Conservation (phyloP, 2,113 vertebrate species). For the Neogale vison region DNA sequence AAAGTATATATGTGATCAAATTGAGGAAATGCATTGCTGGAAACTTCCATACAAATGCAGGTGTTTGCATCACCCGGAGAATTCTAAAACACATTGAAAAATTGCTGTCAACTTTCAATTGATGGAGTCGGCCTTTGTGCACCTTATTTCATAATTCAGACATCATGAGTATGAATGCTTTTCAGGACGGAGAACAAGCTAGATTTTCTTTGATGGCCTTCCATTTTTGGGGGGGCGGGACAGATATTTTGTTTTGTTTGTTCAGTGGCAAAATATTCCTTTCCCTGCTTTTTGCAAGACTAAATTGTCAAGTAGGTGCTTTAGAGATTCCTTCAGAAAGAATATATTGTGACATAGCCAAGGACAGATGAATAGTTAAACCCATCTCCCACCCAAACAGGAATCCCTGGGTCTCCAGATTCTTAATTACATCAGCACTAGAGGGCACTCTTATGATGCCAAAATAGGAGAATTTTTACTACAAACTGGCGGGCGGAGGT, state of each 20-base stretch:
- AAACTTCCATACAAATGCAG: neutral
- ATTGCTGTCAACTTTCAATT: neutral
- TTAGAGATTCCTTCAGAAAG: neutral
- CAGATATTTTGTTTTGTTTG: slow-evolving; percentile 12
- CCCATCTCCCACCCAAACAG: slow-evolving; percentile 20
- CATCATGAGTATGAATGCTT: neutral
- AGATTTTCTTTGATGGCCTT: neutral
- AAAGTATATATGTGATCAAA: neutral
- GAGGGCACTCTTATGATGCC: slow-evolving; percentile 69
- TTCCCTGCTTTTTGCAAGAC: neutral
- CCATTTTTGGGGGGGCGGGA: neutral
- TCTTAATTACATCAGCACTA: slow-evolving; percentile 54
- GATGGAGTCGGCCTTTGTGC: neutral
- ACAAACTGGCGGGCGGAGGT: neutral
- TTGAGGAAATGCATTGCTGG: neutral
- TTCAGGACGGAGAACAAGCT: neutral
- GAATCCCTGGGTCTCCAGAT: neutral
- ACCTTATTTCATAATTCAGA: neutral
- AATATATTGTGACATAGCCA: neutral
- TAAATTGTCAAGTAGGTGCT: neutral
- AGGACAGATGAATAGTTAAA: neutral
- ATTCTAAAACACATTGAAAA: neutral
- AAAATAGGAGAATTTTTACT: slow-evolving; percentile 66
- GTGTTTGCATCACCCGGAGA: neutral
- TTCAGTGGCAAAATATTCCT: neutral